Percentiles rank a stretch among this genome's conserved stretches.
Conservation (phyloP, 2,888 invertebrate genomes). For the Cyclophora punctaria region DNA sequence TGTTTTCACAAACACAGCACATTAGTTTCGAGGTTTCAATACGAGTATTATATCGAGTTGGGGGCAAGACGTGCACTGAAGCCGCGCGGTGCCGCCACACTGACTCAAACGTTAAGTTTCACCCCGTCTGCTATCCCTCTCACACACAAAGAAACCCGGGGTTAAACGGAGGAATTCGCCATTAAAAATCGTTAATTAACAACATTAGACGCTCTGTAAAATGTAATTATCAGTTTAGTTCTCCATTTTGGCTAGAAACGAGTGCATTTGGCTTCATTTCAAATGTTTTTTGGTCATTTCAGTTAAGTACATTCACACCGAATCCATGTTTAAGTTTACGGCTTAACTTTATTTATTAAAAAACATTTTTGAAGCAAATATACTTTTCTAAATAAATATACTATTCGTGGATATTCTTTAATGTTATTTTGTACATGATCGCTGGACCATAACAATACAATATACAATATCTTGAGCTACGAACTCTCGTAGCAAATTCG, state of each 20-base stretch:
- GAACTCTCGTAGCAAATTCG: conserved; percentile 10
- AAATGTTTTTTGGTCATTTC: not conserved
- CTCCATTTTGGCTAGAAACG: not conserved
- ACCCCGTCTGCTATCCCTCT: conserved; percentile 23
- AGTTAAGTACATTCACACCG: too few species aligned
- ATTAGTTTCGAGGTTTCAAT: conserved; percentile 25
- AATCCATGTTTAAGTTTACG: too few species aligned
- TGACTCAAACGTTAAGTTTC: conserved; percentile 28
- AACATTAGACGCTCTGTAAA: conserved; percentile 20
- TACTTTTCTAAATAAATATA: too few species aligned
- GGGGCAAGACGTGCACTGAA: conserved; percentile 18
- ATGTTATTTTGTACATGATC: too few species aligned
- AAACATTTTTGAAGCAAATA: too few species aligned
- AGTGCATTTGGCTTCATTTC: not conserved
- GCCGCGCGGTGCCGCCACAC: conserved; percentile 27
- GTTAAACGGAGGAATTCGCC: conserved; percentile 33
- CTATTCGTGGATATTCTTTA: too few species aligned
- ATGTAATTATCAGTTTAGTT: conserved; percentile 1
- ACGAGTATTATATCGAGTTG: conserved; percentile 3
- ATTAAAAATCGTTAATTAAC: conserved; percentile 44
- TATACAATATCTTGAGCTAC: conserved; percentile 7
- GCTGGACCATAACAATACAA: not conserved
- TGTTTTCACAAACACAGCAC: conserved; percentile 16
- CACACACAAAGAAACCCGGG: conserved; percentile 21
- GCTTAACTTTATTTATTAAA: too few species aligned